A percentile compares a stretch with the other conserved stretches of the same genome.
phyloP scores from a whole-genome alignment of 2,113 vertebrate species.

The crab-eating macaque (Macaca fascicularis) region DNA sequence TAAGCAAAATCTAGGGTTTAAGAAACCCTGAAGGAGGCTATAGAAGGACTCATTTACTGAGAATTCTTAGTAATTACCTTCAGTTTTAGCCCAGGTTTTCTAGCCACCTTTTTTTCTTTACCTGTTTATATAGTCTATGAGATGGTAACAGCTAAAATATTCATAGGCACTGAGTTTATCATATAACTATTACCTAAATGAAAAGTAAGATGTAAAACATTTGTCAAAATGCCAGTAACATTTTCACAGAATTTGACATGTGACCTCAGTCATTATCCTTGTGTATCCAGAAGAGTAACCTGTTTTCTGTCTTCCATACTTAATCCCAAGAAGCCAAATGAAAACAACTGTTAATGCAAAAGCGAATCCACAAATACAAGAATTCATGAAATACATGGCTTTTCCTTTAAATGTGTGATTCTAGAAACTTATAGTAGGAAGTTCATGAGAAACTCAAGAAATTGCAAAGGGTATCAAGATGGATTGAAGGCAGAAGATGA shows the following conservation, averaged over 20 bases:
- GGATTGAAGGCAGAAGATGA: not conserved
- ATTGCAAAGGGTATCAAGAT: not conserved
- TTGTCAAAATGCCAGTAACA: not conserved
- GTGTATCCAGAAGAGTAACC: not conserved
- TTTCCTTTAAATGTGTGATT: not conserved
- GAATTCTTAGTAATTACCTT: not conserved
- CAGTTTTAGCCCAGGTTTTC: not conserved
- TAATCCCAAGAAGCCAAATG: not conserved
- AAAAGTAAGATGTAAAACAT: conserved; percentile 5
- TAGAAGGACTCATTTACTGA: not conserved
- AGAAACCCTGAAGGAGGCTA: not conserved
- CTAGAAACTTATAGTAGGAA: not conserved
- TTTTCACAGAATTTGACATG: not conserved
- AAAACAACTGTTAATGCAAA: not conserved
- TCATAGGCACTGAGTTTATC: not conserved
- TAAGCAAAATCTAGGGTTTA: not conserved
- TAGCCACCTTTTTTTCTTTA: not conserved
- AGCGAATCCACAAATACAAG: not conserved
- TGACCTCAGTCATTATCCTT: not conserved
- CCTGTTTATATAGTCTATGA: not conserved
- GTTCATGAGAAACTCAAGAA: not conserved
- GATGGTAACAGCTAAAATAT: not conserved
- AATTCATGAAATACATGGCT: not conserved
- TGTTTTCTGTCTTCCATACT: not conserved
- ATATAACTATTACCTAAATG: not conserved